These are phyloP conservation scores for Elachura formosa DNA, from an alignment of 2,113 vertebrate species.

Conservation along the genomic window DNA sequence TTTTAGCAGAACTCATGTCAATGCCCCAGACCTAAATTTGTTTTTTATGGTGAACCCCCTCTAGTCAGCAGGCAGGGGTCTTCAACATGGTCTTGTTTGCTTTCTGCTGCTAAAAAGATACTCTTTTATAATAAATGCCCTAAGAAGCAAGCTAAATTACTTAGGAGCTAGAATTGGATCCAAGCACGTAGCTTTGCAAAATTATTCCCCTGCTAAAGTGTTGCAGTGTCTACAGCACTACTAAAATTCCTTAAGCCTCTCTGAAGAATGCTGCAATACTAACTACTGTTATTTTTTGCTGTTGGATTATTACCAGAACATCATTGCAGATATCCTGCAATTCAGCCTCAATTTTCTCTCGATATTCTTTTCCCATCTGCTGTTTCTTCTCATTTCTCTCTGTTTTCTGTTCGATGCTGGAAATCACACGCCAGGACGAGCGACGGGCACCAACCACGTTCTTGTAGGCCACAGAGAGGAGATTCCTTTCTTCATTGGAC, in stretches of 20 bases:
- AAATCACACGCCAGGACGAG: slow-evolving; percentile 95
- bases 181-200: not conserved
- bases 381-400: slow-evolving; percentile 96
- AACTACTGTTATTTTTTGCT: slow-evolving; percentile 43
- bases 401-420: slow-evolving; percentile 96
- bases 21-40: not conserved
- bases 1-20: not conserved
- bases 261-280: not conserved
- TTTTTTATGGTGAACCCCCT: not conserved
- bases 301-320: slow-evolving; percentile 85
- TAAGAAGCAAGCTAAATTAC: not conserved
- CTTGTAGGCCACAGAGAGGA: slow-evolving; percentile 98
- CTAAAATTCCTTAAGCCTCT: not conserved
- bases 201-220: not conserved
- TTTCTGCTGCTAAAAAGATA: not conserved
- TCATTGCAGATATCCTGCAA: slow-evolving; percentile 96
- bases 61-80: not conserved
- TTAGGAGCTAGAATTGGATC: not conserved
- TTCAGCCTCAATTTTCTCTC: slow-evolving; percentile 92
- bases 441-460: slow-evolving; percentile 96
- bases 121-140: not conserved
- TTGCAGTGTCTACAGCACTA: not conserved
- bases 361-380: slow-evolving; percentile 94
- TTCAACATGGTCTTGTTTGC: not conserved
- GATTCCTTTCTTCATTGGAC: slow-evolving; percentile 96